These are phyloP conservation scores for Palythoa caribaeorum DNA, from an alignment of 92 coral and sea anemone species.

Conservation along the genomic window DNA sequence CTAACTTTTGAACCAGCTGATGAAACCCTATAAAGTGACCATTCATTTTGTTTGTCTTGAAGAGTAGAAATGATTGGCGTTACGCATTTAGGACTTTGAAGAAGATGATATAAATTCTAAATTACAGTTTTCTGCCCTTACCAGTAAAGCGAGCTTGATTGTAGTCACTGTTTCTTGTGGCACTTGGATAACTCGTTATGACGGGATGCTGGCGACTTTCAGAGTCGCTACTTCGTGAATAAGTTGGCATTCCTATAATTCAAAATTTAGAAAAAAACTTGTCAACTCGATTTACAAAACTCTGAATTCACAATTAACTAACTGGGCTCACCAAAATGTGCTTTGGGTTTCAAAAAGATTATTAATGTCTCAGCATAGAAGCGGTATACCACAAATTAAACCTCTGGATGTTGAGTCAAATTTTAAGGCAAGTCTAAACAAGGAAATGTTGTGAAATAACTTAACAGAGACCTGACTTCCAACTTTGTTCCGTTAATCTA, in stretches of 20 bases:
- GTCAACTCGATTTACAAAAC: not conserved
- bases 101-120: not conserved
- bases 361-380: not conserved
- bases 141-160: constrained; percentile 68
- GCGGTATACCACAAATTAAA: not conserved
- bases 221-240: constrained; percentile 34
- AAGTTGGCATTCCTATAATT: constrained; percentile 32
- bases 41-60: too few species aligned
- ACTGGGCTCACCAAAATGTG: not conserved
- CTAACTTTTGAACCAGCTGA: too few species aligned
- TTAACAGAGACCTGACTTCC: not conserved
- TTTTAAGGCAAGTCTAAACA: not conserved
- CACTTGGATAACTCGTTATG: constrained; percentile 82
- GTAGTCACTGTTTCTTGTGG: constrained; percentile 70
- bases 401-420: not conserved
- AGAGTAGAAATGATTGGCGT: too few species aligned
- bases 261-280: not conserved
- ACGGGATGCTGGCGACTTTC: constrained; percentile 76
- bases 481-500: not conserved
- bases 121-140: constrained; percentile 30
- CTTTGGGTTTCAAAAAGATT: not conserved
- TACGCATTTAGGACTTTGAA: not conserved
- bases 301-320: too few species aligned
- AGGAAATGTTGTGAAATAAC: not conserved
- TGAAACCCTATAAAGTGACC: too few species aligned